Evolutionary conservation across 1,140 invertebrate species (phyloP), one percentile per base, ranked within the genome.

Genomic region (Leguminivora glycinivorella): DNA sequence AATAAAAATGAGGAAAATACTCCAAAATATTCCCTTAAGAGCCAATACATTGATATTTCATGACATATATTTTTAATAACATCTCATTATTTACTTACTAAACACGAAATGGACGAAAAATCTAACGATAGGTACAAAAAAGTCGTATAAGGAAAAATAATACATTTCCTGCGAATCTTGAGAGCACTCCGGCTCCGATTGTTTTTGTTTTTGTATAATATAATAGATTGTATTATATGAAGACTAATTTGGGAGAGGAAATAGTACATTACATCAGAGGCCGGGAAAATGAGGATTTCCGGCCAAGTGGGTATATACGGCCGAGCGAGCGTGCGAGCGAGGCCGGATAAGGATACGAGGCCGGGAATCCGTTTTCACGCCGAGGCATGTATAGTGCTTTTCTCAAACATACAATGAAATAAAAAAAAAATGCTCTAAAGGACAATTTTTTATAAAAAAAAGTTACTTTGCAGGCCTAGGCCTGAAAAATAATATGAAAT

Each of bases 81-180:
- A 17, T 47, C 43, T 19, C 47, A 52, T 52, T 52, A 52, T 52
- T 52, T 52, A 52, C 47, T 52, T 52, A 19, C n/a, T 43, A 43
- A 52, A 52, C 47, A 22, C 7, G n/a, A 52, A 19, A 52, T 19
- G 47, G 47, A 22, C 17, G 47, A 52, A 52, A 22, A 52, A 43
- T 52, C 47, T 6, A 22, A 52, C 19, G 19, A n/a, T n/a, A n/a
- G n/a, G n/a, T 10, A 10, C 19, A 52, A 22, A 47, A 52, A 52
- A 52, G 47, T 52, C 19, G 17, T 22, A 52, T 52, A 10, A 22
- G 47, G 47, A 52, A 52, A 52, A 52, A 19, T 22, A 22, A 22
- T 52, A 52, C 47, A 22, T 52, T 52, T 52, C 19, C n/a, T 17
- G 43, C 1, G n/a, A n/a, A 47, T 47, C 43, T 5, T 47, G 43